These are phyloP conservation scores for Drosophila varians DNA, from an alignment of 1,140 invertebrate genomes.

Conservation along the genomic window DNA sequence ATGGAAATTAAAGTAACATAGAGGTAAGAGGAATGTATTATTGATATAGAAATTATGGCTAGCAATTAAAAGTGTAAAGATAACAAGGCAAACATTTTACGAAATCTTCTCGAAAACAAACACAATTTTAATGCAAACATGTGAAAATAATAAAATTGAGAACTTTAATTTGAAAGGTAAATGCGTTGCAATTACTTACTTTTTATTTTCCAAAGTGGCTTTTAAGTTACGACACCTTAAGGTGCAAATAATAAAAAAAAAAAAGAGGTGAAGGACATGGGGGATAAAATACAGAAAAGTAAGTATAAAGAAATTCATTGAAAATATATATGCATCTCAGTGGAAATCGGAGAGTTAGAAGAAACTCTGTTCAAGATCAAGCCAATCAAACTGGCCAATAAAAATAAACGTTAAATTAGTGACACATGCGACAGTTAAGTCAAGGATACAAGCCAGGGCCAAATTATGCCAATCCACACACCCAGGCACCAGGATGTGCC, in stretches of 20 bases:
- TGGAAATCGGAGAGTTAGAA: too few species aligned
- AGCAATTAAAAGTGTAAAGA: conserved; percentile 53
- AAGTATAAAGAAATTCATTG: not conserved
- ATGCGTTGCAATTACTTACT: not conserved
- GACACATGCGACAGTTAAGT: conserved; percentile 58
- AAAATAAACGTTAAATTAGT: conserved; percentile 76
- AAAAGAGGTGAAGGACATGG: not conserved
- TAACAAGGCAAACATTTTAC: conserved; percentile 49
- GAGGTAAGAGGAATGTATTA: conserved; percentile 37
- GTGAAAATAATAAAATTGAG: conserved; percentile 60
- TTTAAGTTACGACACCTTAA: too few species aligned
- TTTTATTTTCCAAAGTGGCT: not conserved
- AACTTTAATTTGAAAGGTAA: conserved; percentile 67
- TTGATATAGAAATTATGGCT: conserved; percentile 48
- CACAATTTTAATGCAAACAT: conserved; percentile 57
- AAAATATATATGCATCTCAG: too few species aligned
- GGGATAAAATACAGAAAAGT: not conserved
- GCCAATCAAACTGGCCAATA: conserved; percentile 48
- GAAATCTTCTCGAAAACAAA: conserved; percentile 54
- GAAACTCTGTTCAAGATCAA: conserved; percentile 47
- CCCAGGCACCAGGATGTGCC: not conserved
- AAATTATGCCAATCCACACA: conserved; percentile 43
- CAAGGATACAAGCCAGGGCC: conserved; percentile 31
- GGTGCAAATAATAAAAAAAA: too few species aligned
- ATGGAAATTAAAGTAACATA: conserved; percentile 35